A percentile compares a stretch with the other conserved stretches of the same genome.
Evolutionary conservation across 2,113 vertebrate species (phyloP).

Genomic region (Tyrannus savana): DNA sequence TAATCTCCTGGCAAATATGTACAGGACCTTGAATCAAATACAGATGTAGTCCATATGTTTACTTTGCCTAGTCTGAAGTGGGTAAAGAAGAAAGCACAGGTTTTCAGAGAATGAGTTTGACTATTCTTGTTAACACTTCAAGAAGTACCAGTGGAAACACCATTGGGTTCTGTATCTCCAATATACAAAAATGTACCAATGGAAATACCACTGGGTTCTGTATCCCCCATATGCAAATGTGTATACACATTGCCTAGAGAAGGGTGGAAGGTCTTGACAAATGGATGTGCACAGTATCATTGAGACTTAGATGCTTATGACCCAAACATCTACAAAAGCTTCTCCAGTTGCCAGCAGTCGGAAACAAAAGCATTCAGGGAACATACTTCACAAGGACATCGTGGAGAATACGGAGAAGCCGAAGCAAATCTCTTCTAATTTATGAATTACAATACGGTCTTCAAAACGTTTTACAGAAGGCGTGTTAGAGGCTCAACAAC

Average conservation of each 20-base stretch:
- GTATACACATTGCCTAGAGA: fast-evolving
- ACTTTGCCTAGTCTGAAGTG: not conserved
- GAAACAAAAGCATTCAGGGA: not conserved
- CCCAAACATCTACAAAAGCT: not conserved
- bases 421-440: fast-evolving
- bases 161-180: fast-evolving
- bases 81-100: not conserved
- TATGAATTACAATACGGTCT: fast-evolving
- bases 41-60: not conserved
- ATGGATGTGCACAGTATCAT: fast-evolving
- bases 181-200: fast-evolving
- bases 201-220: fast-evolving
- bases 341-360: not conserved
- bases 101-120: not conserved
- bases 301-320: fast-evolving
- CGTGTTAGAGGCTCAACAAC: fast-evolving
- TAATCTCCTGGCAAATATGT: not conserved
- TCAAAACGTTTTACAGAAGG: not conserved
- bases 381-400: not conserved
- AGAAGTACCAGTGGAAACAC: not conserved
- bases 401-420: not conserved
- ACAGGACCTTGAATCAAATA: not conserved
- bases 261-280: not conserved
- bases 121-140: not conserved
- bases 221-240: too few relatives aligned